A percentile compares a stretch with the other conserved stretches of the same genome.
These are phyloP conservation scores for Protophormia terraenovae DNA, from an alignment of 2,888 invertebrate species.

Conservation along the genomic window DNA sequence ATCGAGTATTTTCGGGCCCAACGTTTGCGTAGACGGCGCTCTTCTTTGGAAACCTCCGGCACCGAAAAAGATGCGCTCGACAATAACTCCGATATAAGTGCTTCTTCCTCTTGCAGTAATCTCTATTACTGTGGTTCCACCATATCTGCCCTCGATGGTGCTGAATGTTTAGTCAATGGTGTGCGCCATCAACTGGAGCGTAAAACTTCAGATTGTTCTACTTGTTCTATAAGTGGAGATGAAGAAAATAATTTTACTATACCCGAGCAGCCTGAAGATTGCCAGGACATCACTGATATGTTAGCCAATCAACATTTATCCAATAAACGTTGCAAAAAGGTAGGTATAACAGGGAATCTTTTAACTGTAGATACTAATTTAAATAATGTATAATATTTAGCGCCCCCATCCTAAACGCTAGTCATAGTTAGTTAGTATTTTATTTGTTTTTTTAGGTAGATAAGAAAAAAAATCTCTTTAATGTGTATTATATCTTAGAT, in stretches of 20 bases:
- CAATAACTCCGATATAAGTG: constrained; percentile 83
- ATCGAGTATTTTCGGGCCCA: constrained; percentile 84
- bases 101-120: constrained; percentile 84
- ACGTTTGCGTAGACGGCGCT: constrained; percentile 78
- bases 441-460: background rate
- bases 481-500: too few relatives aligned
- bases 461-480: constrained; percentile 33
- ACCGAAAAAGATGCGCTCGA: constrained; percentile 75
- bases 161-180: constrained; percentile 82
- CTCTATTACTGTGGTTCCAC: constrained; percentile 84
- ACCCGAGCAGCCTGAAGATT: constrained; percentile 71
- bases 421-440: constrained; percentile 44
- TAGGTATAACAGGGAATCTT: constrained; percentile 68
- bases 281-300: constrained; percentile 67
- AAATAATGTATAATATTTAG: constrained; percentile 37
- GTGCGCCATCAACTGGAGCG: constrained; percentile 84
- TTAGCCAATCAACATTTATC: constrained; percentile 70
- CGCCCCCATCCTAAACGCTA: constrained; percentile 1
- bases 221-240: constrained; percentile 87
- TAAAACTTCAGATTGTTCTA: constrained; percentile 88
- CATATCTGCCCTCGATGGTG: constrained; percentile 83
- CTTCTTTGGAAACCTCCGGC: constrained; percentile 77
- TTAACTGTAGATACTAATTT: constrained; percentile 51
- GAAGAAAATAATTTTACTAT: constrained; percentile 82
- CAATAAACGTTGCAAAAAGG: constrained; percentile 71